Evolutionary conservation across 2,113 vertebrate species (phyloP), one percentile per base, ranked within the genome.

Genomic region (Setophaga kirtlandii): DNA sequence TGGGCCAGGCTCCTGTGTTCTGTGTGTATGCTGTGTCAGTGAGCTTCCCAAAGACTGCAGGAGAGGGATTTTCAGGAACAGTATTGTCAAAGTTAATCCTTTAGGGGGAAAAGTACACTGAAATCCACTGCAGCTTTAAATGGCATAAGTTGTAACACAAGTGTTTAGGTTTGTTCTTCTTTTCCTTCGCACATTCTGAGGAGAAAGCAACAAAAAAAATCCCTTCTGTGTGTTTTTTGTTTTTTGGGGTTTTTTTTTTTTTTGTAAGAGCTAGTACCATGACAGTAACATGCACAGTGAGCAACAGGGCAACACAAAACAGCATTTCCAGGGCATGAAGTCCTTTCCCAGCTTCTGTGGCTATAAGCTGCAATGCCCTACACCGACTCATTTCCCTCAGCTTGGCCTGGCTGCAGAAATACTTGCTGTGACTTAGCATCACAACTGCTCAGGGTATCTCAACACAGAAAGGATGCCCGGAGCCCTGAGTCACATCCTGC

Each of bases 21-120:
- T 76, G 46, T 65, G 62, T 62, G 8, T 21, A 25, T 1, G 37
- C 39, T 58, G 17, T 89, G 63, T 50, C 83, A 58, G 46, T 28
- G 55, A 94, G 46, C 58, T 83, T 90, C 67, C 63, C 21, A 60
- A 53, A 53, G 33, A 47, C 35, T 7, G 28, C 58, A 35, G 70
- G 71, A 86, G 52, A 80, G 20, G 50, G 78, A 73, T 93, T 91
- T 87, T 90, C 65, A 85, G 67, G 46, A 73, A 58, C 58, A 58
- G 10, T 53, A 30, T 59, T 82, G 83, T 91, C 53, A 50, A 73
- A 76, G 35, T 7, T 83, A 96, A 93, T 94, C 41, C 78, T 73
- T 85, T 35, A 15, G n/a, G n/a, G 46, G 30, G 24, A 79, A 76
- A 94, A 93, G 33, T 22, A 62, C 4, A 5, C n/a, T 33, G 46